Base-by-base conservation (phyloP, 2,888 invertebrate genomes). In the Actias luna region DNA sequence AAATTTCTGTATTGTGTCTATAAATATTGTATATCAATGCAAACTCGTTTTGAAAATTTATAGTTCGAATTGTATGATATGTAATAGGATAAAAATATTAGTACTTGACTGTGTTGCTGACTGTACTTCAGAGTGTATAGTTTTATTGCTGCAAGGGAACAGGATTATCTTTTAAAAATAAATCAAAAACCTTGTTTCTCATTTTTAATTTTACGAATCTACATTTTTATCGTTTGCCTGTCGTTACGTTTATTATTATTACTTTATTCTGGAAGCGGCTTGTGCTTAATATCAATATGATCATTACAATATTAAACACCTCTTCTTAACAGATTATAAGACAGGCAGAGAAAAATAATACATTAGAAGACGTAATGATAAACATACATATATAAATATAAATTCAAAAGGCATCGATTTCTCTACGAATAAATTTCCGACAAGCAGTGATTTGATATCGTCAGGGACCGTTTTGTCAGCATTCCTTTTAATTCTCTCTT, bases 401-500 rank as follows among this genome's bases (percentile, higher is more conserved):
- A 27, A 55, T 55, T 12, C 16, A 55, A 29, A 16, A 16, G 29
- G 5, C 25, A 25, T 27, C 2, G 22, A 29, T 55, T 55, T 55
- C 18, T 29, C 29, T 29, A 55, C n/a, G 55, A 55, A 29, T 29
- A 55, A 29, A 29, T n/a, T n/a, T 55, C 55, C 29, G 29, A 27
- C 29, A 55, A 55, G 55, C 27, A 29, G 29, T n/a, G 55, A 55
- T 55, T 55, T 18, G 55, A 55, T 55, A 27, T 29, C 55, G 55
- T 55, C 29, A 10, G 55, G 29, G 55, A 29, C 27, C 55, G 16
- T 27, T 55, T 55, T 55, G 55, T 55, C 55, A 55, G 55, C 55
- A 55, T 55, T 55, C 55, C 55, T 55, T 55, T 55, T 55, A 55
- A 55, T 55, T 55, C 55, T n/a, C 55, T 29, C 16, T 29, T 55